phyloP scores from a whole-genome alignment of 2,888 invertebrate genomes.

The Euphydryas editha region DNA sequence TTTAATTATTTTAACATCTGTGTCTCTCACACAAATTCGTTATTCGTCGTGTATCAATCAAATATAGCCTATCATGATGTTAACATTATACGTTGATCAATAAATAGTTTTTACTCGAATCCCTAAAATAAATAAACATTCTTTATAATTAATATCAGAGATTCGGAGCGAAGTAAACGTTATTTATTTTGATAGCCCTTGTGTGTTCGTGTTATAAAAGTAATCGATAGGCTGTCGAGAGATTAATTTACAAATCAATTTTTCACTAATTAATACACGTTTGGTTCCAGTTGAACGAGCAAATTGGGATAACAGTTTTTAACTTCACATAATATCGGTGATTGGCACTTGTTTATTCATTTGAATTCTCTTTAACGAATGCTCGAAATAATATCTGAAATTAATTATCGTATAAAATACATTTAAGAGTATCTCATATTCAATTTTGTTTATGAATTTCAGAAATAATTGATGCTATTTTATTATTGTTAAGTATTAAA shows the following conservation, averaged over 20 bases:
- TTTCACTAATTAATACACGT: slow-evolving; percentile 40
- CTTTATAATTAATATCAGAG: not conserved
- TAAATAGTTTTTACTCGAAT: not conserved
- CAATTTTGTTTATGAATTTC: slow-evolving; percentile 4
- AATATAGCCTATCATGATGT: not conserved
- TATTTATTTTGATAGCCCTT: slow-evolving; percentile 16
- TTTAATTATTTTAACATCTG: not conserved
- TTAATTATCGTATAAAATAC: slow-evolving; percentile 8
- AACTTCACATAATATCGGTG: slow-evolving; percentile 32
- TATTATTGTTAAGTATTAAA: not conserved
- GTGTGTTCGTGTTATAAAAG: slow-evolving; percentile 23
- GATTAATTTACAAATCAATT: slow-evolving; percentile 44
- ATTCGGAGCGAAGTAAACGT: slow-evolving; percentile 1
- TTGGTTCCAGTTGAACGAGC: slow-evolving; percentile 37
- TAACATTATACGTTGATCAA: not conserved
- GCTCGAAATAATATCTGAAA: not conserved
- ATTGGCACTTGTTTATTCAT: slow-evolving; percentile 26
- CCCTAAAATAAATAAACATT: not conserved
- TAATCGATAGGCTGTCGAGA: slow-evolving; percentile 31
- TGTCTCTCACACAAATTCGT: not conserved
- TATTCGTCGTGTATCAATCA: not conserved
- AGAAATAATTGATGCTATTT: not conserved
- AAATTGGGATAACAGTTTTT: slow-evolving; percentile 36
- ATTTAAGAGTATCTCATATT: not conserved
- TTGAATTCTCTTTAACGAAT: slow-evolving; percentile 24